These are phyloP conservation scores for Typhlichthys subterraneus DNA, from an alignment of 2,797 vertebrate species.

Conservation along the genomic window DNA sequence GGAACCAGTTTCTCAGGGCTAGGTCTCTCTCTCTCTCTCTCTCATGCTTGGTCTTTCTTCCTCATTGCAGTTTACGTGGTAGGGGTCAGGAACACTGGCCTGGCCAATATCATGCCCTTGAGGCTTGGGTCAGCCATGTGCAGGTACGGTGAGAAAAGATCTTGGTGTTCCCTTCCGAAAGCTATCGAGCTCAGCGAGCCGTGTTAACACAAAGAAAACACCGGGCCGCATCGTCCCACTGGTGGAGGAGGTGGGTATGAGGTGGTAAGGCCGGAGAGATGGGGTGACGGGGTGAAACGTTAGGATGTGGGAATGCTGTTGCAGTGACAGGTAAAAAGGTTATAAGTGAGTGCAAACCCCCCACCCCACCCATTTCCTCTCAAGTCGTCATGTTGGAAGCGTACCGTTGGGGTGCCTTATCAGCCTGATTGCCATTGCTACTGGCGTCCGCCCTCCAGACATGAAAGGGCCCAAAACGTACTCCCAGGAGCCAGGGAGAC, in stretches of 20 bases:
- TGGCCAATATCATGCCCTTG: conserved; percentile 15
- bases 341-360: conserved; percentile 35
- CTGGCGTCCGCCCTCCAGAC: conserved; percentile 17
- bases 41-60: conserved; percentile 23
- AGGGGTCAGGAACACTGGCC: not conserved
- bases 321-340: conserved; percentile 22
- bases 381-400: conserved; percentile 8
- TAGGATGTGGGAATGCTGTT: conserved; percentile 9
- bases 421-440: conserved; percentile 5
- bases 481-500: conserved; percentile 15
- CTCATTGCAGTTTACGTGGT: conserved; percentile 46
- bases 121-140: conserved; percentile 18
- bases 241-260: not conserved
- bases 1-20: no score
- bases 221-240: conserved; percentile 13
- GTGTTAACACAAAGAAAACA: conserved; percentile 38
- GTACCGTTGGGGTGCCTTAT: not conserved
- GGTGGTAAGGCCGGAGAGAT: not conserved
- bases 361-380: conserved; percentile 37
- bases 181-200: conserved; percentile 37
- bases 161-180: conserved; percentile 28
- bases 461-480: not conserved
- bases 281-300: not conserved
- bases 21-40: not conserved
- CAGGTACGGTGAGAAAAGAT: conserved; percentile 12